Evolutionary conservation across 1,140 invertebrate genomes (phyloP), one percentile per base, ranked within the genome.

Genomic region (Camponotus vicinus): DNA sequence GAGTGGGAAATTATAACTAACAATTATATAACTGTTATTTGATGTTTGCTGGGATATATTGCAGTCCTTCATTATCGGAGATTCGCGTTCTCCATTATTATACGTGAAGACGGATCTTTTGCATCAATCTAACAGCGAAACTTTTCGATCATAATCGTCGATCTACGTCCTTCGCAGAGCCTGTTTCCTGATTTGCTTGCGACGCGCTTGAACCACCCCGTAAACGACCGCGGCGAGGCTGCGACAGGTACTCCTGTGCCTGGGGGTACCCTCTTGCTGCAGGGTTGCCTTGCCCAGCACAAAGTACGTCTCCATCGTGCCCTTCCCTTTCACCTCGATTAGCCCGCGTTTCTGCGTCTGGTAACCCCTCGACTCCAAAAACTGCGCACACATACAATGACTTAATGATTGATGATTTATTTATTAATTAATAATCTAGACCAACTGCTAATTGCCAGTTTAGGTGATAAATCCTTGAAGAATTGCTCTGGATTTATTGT

Each of bases 281-380:
- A 94, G 88, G 3, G 92, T 92, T 42, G 96, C 95, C 85, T 96
- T 96, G 40, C 97, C 97, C 27, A 97, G 92, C 40, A 99, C 97
- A 94, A 98, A 99, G 94, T 97, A 99, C 0, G 98, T 99, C 93
- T 98, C 98, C 98, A 99, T 99, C 79, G 97, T 97, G 1, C 98
- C 98, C 95, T 99, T 99, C 21, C 98, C 98, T 94, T 99, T 99
- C 0, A 99, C 98, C 82, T 97, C 97, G 45, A 99, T 97, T 15
- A 97, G 93, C 0, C 98, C 98, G 15, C 99, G 96, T 91, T 97
- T 96, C 90, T 97, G 96, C 42, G 97, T 95, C 86, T 97, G 95
- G 92, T 97, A 98, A 1, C 97, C 97, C 88, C 96, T 95, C 0
- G 96, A 95, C 86, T 97, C 96, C 59, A 98, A 92, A 88, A 98